These are phyloP conservation scores for Agrypnus murinus DNA, from an alignment of 2,888 invertebrate genomes.

Conservation along the genomic window DNA sequence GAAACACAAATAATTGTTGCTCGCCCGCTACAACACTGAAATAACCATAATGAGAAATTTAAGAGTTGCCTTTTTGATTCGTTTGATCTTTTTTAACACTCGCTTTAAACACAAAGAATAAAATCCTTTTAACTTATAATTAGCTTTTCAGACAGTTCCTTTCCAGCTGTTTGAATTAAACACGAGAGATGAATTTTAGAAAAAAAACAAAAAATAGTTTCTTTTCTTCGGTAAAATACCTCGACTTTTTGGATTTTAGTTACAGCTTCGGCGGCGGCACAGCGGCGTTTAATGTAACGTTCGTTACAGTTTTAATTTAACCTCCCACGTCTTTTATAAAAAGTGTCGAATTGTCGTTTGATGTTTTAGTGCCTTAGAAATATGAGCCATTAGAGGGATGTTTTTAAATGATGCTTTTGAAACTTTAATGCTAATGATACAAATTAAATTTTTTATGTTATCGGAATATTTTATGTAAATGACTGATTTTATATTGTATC, in stretches of 20 bases:
- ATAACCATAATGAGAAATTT: conserved; percentile 52
- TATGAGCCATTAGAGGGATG: too few species aligned
- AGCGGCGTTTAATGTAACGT: too few species aligned
- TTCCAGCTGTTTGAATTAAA: conserved; percentile 37
- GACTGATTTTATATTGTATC: too few species aligned
- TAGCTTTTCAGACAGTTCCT: conserved; percentile 43
- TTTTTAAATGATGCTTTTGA: too few species aligned
- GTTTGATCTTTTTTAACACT: conserved; percentile 52
- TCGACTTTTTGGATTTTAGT: neutral
- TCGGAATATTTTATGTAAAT: too few species aligned
- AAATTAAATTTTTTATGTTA: too few species aligned
- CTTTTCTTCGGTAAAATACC: neutral
- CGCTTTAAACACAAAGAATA: conserved; percentile 48
- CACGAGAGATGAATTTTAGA: conserved; percentile 21
- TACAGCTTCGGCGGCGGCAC: too few species aligned
- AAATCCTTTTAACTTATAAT: conserved; percentile 52
- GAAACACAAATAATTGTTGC: conserved; percentile 50
- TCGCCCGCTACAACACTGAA: conserved; percentile 42
- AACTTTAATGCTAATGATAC: too few species aligned
- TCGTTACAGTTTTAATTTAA: too few species aligned
- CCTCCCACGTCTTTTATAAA: too few species aligned
- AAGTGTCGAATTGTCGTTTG: too few species aligned
- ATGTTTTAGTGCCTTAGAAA: too few species aligned
- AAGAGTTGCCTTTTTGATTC: conserved; percentile 50
- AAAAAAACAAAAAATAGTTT: conserved; percentile 28